A percentile compares a stretch with the other conserved stretches of the same genome.
Conservation (phyloP, 2,888 invertebrate genomes). For the Pogonocherus hispidulus region DNA sequence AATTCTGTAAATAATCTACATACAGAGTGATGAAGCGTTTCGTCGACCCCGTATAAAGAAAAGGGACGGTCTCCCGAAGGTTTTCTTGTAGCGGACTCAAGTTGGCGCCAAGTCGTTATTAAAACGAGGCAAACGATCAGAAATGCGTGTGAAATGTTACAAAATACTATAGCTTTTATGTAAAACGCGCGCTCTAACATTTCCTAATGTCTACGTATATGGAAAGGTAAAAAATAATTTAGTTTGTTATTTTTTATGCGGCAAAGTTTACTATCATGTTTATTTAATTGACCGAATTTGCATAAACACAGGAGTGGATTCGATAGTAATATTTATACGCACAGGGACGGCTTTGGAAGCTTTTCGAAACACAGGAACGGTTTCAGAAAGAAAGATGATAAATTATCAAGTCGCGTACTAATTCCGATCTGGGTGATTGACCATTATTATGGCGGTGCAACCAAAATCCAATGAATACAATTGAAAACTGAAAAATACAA, state of each 20-base stretch:
- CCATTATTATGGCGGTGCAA: no score
- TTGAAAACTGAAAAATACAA: no score
- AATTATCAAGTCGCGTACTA: no score
- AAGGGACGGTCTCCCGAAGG: neutral
- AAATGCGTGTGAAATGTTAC: conserved; percentile 27
- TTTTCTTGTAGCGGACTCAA: neutral
- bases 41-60: neutral
- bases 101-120: conserved; percentile 23
- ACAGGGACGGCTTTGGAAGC: neutral
- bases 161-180: conserved; percentile 23
- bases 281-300: conserved; percentile 7
- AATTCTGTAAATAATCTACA: no score
- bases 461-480: no score
- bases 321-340: neutral
- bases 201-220: conserved; percentile 17
- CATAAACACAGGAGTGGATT: neutral
- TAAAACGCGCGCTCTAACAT: conserved; percentile 22
- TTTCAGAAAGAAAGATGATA: no score
- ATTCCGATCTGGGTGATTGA: no score
- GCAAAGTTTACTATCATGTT: conserved; percentile 2
- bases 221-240: conserved; percentile 24
- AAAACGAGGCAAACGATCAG: conserved; percentile 13
- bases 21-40: no score
- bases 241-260: conserved; percentile 18
- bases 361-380: no score